phyloP scores from a whole-genome alignment of 2,797 vertebrate species.

The Glossophaga mutica region DNA sequence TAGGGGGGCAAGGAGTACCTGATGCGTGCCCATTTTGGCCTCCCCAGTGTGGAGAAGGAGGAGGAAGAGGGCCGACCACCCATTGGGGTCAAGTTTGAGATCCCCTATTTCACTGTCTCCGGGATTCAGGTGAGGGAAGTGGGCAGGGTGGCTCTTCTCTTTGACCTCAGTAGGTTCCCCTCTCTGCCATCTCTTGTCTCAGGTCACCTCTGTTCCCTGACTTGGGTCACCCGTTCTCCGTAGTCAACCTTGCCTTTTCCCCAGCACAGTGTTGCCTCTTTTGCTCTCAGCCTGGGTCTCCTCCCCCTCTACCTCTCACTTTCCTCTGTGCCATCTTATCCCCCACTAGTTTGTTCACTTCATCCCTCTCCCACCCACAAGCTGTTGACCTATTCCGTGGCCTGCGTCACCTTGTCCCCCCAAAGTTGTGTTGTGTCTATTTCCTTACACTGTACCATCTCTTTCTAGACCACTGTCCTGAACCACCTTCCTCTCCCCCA shows the following conservation, averaged over 20 bases:
- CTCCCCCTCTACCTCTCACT: background rate
- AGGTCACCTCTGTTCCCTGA: background rate
- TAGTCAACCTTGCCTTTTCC: no score
- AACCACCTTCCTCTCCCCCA: background rate
- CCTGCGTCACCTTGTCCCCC: background rate
- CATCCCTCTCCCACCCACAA: background rate
- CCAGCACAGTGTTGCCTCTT: background rate
- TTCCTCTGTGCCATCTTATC: background rate
- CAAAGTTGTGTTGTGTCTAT: background rate
- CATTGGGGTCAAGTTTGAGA: conserved; percentile 95
- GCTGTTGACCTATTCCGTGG: background rate
- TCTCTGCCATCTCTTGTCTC: background rate
- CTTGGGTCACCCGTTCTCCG: background rate
- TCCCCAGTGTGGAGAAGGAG: conserved; percentile 94
- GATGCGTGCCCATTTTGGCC: conserved; percentile 94
- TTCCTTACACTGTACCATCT: background rate
- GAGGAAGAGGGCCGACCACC: conserved; percentile 92
- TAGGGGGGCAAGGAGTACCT: conserved; percentile 95
- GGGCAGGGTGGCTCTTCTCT: no score
- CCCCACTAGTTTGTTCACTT: no score
- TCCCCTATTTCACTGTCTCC: conserved; percentile 96
- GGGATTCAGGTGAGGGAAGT: conserved; percentile 90
- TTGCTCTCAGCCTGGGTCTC: background rate
- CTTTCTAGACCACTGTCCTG: background rate
- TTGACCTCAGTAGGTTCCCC: no score